A percentile compares a stretch with the other conserved stretches of the same genome.
phyloP scores from a whole-genome alignment of 2,888 invertebrate genomes.

The Caenorhabditis sp. region DNA sequence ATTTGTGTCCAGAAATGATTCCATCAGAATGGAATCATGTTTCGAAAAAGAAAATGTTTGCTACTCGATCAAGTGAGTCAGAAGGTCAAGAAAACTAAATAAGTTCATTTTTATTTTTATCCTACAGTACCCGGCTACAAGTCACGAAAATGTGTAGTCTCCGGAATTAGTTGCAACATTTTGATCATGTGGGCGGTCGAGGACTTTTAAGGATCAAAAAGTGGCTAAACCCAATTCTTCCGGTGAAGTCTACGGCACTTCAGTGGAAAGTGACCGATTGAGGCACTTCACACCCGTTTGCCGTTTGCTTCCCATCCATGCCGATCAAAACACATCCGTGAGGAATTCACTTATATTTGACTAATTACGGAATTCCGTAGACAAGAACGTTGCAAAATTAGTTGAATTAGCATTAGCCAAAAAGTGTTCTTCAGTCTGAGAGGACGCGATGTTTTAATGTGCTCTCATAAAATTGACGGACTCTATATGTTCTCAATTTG shows the following conservation, averaged over 20 bases:
- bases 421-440: not conserved
- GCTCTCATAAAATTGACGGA: not conserved
- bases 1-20: conserved; percentile 11
- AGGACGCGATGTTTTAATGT: not conserved
- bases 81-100: no score
- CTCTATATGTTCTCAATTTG: not conserved
- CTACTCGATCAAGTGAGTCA: no score
- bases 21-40: not conserved
- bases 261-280: conserved; percentile 41
- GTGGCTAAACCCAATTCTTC: conserved; percentile 53
- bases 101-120: no score
- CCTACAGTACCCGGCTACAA: not conserved
- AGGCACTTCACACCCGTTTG: conserved; percentile 52
- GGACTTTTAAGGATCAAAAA: conserved; percentile 42
- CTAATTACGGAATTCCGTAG: conserved; percentile 29
- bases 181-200: conserved; percentile 31
- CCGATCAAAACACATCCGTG: conserved; percentile 45
- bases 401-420: not conserved
- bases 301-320: conserved; percentile 21
- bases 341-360: conserved; percentile 19
- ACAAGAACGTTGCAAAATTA: not conserved
- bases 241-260: conserved; percentile 58
- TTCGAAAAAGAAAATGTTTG: not conserved
- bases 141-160: conserved; percentile 5
- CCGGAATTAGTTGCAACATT: conserved; percentile 20